phyloP scores from a whole-genome alignment of 2,797 vertebrate species.

The Cheirogaleus major region DNA sequence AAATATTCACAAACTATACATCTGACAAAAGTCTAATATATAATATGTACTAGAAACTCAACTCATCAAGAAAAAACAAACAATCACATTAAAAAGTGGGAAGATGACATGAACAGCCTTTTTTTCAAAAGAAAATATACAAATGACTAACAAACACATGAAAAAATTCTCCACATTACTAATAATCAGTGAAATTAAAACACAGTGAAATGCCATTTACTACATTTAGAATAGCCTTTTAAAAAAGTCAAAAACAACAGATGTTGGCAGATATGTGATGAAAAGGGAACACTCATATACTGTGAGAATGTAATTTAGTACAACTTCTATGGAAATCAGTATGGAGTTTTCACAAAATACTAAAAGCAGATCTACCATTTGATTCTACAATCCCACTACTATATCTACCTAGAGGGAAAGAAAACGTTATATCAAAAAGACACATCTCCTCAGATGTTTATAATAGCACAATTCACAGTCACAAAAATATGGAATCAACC shows the following conservation, averaged over 20 bases:
- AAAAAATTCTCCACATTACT: background rate
- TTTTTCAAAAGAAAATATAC: background rate
- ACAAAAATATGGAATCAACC: background rate
- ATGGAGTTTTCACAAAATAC: background rate
- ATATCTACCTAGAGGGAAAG: background rate
- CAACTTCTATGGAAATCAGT: background rate
- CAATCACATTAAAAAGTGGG: background rate
- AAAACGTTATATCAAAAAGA: background rate
- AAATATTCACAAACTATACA: background rate
- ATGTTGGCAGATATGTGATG: background rate
- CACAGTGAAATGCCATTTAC: background rate
- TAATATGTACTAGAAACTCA: background rate
- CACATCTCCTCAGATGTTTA: too few species aligned
- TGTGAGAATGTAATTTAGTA: background rate
- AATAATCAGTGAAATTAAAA: background rate
- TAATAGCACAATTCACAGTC: background rate
- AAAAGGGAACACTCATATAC: background rate
- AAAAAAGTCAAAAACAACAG: background rate
- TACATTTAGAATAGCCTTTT: background rate
- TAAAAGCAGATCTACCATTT: background rate
- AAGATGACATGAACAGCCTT: background rate
- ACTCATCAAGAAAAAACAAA: background rate
- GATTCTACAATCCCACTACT: background rate
- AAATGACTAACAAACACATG: background rate
- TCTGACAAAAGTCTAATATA: background rate